phyloP scores from a whole-genome alignment of 1,140 invertebrate species.

The Gonatopus flavifemur region DNA sequence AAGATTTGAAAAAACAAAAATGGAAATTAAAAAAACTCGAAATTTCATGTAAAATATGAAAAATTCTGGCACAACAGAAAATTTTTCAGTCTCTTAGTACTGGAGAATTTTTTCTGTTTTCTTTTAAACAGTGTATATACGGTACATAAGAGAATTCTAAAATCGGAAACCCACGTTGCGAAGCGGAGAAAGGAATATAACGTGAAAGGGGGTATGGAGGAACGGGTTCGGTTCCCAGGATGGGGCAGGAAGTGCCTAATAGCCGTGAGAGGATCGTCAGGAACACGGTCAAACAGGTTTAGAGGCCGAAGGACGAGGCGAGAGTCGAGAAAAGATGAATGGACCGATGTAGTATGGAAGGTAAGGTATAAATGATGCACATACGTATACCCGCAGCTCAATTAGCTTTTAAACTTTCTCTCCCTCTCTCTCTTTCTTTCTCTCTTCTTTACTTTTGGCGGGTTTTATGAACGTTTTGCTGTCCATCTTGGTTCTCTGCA shows the following conservation, averaged over 20 bases:
- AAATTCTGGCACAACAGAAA: too few species aligned
- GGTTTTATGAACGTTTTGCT: too few species aligned
- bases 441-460: not conserved
- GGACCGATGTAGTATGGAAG: constrained; percentile 12
- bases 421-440: not conserved
- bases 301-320: constrained; percentile 29
- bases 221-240: constrained; percentile 47
- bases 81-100: too few species aligned
- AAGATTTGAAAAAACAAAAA: too few species aligned
- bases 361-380: not conserved
- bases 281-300: constrained; percentile 34
- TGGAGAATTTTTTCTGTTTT: too few species aligned
- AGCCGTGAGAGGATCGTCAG: constrained; percentile 52
- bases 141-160: constrained; percentile 12
- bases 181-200: constrained; percentile 10
- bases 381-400: constrained; percentile 17
- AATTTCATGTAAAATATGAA: too few species aligned
- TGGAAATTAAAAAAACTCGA: too few species aligned
- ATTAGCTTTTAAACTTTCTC: constrained; percentile 38
- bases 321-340: constrained; percentile 25
- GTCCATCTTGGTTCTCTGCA: too few species aligned
- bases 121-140: too few species aligned
- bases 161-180: constrained; percentile 29
- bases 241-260: constrained; percentile 57
- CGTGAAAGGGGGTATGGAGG: constrained; percentile 16